Evolutionary conservation across 53 echinoderm and acorn worm genomes (phyloP), one percentile per base, ranked within the genome.

Genomic region (Glandiceps talaboti): DNA sequence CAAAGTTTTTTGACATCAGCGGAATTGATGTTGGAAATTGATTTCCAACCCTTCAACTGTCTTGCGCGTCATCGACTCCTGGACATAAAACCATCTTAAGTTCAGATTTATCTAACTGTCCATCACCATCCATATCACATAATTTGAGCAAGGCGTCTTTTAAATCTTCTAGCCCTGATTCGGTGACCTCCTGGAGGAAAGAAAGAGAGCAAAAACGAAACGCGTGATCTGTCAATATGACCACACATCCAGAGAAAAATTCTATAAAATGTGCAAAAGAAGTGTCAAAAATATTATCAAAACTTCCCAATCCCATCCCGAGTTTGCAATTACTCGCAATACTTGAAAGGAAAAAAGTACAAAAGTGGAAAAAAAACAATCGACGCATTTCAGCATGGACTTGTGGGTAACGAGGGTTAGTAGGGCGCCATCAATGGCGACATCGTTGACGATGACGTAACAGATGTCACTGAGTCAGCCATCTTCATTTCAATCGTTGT

Each of bases 331-430:
- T 20, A 45, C 64, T 6, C 64, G 64, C 20, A 20, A 45, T 6
- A 45, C 20, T 45, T 12, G 20, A 45, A 45, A 45, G 64, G 64
- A 12, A 45, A 45, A 45, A 45, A 45, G 20, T 45, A 45, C 64
- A 45, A 45, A 45, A 45, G 64, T 45, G 64, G 20, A 45, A 45
- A 45, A 45, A 45, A 45, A 45, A 45, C 6, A 20, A 12, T 45
- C 64, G 64, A 45, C 64, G 64, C 64, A 45, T 45, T 45, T 45
- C 64, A 45, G 64, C 64, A 45, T 45, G 64, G 64, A 45, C 6
- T 45, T 45, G 64, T 45, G 64, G 64, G 64, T 45, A 45, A 45
- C 64, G 64, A 45, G 64, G 64, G 64, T 45, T 45, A 45, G 64
- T 45, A 45, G 64, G 64, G 64, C 64, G 64, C 64, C 64, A 6